Evolutionary conservation across 23 tunicate species (phyloP).

Genomic region (Ascidia mentula): DNA sequence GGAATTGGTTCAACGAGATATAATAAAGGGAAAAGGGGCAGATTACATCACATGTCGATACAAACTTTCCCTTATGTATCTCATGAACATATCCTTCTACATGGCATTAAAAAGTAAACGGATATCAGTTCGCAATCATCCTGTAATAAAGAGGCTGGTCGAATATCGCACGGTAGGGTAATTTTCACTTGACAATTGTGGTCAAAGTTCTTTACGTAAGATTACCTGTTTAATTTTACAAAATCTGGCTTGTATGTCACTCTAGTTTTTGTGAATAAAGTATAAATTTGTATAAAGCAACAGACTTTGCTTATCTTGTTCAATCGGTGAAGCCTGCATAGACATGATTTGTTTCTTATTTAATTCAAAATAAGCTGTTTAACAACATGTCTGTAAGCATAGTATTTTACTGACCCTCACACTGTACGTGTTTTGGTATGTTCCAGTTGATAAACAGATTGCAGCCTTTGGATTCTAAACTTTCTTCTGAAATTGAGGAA

Average conservation of each 20-base stretch:
- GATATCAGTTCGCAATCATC: constrained; percentile 45
- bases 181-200: not conserved
- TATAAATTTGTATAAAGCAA: no score
- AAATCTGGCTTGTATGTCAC: no score
- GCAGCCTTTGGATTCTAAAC: constrained; percentile 37
- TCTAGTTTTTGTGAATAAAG: no score
- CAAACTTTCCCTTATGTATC: constrained; percentile 47
- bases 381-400: no score
- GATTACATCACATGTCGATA: constrained; percentile 46
- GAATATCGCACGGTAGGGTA: constrained; percentile 72
- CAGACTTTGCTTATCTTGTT: no score
- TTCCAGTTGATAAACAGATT: constrained; percentile 51
- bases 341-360: no score
- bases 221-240: no score
- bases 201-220: no score
- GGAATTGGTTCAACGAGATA: constrained; percentile 31
- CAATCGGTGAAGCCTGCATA: no score
- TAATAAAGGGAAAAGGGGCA: constrained; percentile 42
- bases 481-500: constrained; percentile 38
- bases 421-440: not conserved
- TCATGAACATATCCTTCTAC: constrained; percentile 80
- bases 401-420: no score
- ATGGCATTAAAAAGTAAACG: constrained; percentile 54
- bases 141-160: constrained; percentile 64
- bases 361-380: no score